Conservation (phyloP, 2,113 vertebrate species). For the Forbesichthys papilliferus region DNA sequence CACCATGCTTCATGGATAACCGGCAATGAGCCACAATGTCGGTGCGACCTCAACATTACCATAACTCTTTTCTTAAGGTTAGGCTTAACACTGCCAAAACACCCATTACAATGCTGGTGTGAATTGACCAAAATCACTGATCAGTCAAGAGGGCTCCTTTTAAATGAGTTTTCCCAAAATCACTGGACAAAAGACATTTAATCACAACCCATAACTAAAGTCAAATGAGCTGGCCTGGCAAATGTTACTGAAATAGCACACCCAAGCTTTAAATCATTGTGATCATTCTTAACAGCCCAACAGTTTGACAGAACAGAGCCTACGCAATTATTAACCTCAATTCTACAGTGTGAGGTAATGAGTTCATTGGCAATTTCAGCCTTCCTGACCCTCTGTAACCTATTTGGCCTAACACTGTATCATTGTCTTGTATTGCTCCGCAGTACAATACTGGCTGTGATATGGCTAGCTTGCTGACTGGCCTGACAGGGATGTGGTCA, state of each 20-base stretch:
- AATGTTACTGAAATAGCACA: conserved; percentile 19
- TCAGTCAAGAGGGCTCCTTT: conserved; percentile 1
- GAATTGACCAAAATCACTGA: conserved; percentile 4
- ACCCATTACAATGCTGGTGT: neutral
- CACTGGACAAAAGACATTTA: too few relatives aligned
- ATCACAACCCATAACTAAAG: conserved; percentile 17
- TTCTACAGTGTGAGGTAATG: conserved; percentile 17
- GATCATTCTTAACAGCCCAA: conserved; percentile 7
- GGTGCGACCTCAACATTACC: neutral
- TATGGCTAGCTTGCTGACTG: conserved; percentile 18
- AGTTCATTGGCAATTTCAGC: neutral
- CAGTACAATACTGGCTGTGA: neutral
- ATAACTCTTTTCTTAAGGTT: conserved; percentile 27
- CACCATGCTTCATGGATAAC: too few relatives aligned
- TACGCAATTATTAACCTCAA: conserved; percentile 15
- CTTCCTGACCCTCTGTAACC: conserved; percentile 3
- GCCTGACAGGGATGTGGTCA: conserved; percentile 19
- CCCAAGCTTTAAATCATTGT: neutral
- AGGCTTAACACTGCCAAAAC: conserved; percentile 17
- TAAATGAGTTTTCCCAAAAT: conserved; percentile 21
- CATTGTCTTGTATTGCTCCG: conserved; percentile 2
- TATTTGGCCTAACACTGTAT: conserved; percentile 17
- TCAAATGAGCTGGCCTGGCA: conserved; percentile 10
- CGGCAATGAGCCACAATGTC: too few relatives aligned
- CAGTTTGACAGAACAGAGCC: conserved; percentile 31